Evolutionary conservation across 2,888 invertebrate species (phyloP), one percentile per base, ranked within the genome.

Genomic region (Apotomis turbidana): DNA sequence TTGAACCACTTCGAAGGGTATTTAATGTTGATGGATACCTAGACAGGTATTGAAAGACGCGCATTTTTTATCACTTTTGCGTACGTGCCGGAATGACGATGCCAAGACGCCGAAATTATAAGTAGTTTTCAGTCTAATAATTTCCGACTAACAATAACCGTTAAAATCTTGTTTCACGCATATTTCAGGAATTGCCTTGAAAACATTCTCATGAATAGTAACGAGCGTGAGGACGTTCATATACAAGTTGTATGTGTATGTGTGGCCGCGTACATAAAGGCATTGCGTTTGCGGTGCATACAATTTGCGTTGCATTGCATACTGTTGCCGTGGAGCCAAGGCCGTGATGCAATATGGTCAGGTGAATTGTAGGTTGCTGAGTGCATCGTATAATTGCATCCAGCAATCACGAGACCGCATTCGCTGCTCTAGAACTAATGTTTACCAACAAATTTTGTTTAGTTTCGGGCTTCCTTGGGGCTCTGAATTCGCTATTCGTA

Each of bases 301-400:
- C 81, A 81, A 84, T 79, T 87, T 87, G 85, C 87, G 81, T 85
- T 80, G 84, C 81, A 79, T 85, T 88, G 90, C 90, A 89, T 84
- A 86, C 84, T 83, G 87, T 87, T 87, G 85, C 91, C 85, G 87
- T 85, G 88, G 82, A 81, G 81, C 88, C 90, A 91, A 91, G 91
- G 91, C 86, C 90, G 84, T 89, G 89, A 88, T 90, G 91, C 88
- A 91, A 90, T 88, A 83, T 81, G 83, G 84, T 83, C 84, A 85
- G 83, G 86, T 87, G 85, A 84, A 85, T 84, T 85, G 85, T 83
- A 84, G 82, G 81, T 83, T 82, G 77, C 85, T 83, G 83, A 84
- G 85, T 89, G 85, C 87, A 88, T 84, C 83, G 83, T 80, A 80
- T 81, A 83, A 86, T 90, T 89, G 83, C 87, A 80, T 89, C 84